These are phyloP conservation scores for Sminthurides bifidus DNA, from an alignment of 1,140 invertebrate genomes.

Conservation along the genomic window DNA sequence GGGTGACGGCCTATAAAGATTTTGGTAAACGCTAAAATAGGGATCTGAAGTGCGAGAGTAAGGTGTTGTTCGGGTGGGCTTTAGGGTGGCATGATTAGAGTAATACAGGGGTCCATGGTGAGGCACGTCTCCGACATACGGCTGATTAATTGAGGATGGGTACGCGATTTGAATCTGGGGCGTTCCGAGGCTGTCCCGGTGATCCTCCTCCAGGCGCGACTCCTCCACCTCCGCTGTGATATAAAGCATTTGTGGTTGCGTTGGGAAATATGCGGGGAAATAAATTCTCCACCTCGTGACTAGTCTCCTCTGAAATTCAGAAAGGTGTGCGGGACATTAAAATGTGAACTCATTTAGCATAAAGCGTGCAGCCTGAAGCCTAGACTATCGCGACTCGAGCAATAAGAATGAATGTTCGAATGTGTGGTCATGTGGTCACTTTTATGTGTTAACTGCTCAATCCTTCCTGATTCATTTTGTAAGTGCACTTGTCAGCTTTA, in stretches of 20 bases:
- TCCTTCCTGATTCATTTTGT: not conserved
- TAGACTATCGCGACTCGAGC: not conserved
- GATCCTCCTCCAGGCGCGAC: conserved; percentile 4
- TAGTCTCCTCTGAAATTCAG: conserved; percentile 15
- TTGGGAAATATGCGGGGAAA: conserved; percentile 20
- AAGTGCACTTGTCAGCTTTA: not conserved
- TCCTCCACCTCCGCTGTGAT: conserved; percentile 4
- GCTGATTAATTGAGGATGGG: conserved; percentile 34
- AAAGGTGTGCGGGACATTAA: too few relatives aligned
- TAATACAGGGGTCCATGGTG: conserved; percentile 44
- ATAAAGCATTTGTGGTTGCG: conserved; percentile 3
- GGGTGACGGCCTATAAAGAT: conserved; percentile 25
- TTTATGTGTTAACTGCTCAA: not conserved
- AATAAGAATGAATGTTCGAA: not conserved
- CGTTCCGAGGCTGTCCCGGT: conserved; percentile 2
- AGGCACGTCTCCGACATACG: conserved; percentile 40
- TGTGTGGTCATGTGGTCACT: not conserved
- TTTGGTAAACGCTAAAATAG: conserved; percentile 30
- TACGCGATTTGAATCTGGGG: not conserved
- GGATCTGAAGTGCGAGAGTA: conserved; percentile 20
- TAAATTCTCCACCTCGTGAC: conserved; percentile 2
- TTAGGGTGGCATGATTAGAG: conserved; percentile 31
- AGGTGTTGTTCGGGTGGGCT: conserved; percentile 2
- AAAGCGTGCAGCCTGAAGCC: not conserved
- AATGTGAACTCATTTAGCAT: not conserved